Evolutionary conservation across 2,113 vertebrate genomes (phyloP), one percentile per base, ranked within the genome.

Genomic region (Oostethus manadensis): DNA sequence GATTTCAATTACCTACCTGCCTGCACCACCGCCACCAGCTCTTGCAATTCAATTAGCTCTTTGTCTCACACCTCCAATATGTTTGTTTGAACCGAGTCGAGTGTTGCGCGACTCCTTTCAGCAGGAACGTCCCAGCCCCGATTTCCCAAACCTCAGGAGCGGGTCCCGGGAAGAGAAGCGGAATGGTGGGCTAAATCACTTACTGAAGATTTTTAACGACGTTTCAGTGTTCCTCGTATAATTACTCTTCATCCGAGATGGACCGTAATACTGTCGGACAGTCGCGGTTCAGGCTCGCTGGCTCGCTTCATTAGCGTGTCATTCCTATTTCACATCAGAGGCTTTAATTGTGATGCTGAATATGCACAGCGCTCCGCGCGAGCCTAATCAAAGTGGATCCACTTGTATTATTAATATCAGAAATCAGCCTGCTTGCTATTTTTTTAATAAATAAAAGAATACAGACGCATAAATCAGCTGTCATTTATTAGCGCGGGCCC

Each of bases 341-440:
- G 93, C 94, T 99, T 98, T 98, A 97, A 98, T 99, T 98, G 95
- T 99, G 96, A 99, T 98, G 95, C 97, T 93, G 94, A 95, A 96
- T 98, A 96, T 98, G 94, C 94, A 93, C 93, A 90, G 92, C 92
- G 94, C 94, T 95, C 94, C 91, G 92, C 92, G 92, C 93, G 93
- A 94, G 93, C 95, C 94, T 98, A 98, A 99, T 98, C 96, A 99
- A 98, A 99, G 96, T 98, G 93, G 96, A 99, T 97, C 96, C 96
- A 97, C 95, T 99, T 99, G 94, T 99, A 99, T 99, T 99, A 99
- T 98, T 99, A 97, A 99, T 99, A 98, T 96, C 94, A 94, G 94
- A 97, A 96, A 99, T 98, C 96, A 94, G 95, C 93, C 94, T 92
- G 93, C 94, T 97, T 98, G 95, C 94, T 96, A 94, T 97, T 98